phyloP scores from a whole-genome alignment of 2,888 invertebrate species.

The Ormia ochracea region DNA sequence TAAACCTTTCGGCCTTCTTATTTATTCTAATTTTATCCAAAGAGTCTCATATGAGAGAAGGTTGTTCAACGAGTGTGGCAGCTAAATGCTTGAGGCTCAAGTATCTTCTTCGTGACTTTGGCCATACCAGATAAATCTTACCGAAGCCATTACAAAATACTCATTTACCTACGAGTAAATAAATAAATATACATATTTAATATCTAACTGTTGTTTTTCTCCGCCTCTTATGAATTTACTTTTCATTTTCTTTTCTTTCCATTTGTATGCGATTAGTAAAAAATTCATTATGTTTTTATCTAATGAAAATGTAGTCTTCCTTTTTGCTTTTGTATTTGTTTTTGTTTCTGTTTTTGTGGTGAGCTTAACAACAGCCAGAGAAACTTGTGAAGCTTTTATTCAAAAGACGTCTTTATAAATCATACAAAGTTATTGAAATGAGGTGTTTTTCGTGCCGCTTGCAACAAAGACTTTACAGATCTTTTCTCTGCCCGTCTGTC shows the following conservation, averaged over 20 bases:
- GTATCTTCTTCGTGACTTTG: no score
- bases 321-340: no score
- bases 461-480: background rate
- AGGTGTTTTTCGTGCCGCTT: no score
- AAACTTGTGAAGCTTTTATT: slow-evolving; percentile 50
- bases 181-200: background rate
- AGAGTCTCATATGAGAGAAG: no score
- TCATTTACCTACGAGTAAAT: background rate
- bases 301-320: no score
- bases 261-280: background rate
- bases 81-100: background rate
- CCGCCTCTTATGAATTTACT: slow-evolving; percentile 6
- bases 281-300: background rate
- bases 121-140: background rate
- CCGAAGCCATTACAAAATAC: background rate
- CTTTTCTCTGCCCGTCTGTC: no score
- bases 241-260: background rate
- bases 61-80: background rate
- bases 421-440: no score
- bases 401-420: background rate
- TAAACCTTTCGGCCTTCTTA: no score
- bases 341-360: background rate
- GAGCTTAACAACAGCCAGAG: background rate
- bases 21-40: no score
- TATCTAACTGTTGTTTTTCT: slow-evolving; percentile 7